Conservation (phyloP, 64 coral and sea anemone genomes). For the Montipora efflorescens region DNA sequence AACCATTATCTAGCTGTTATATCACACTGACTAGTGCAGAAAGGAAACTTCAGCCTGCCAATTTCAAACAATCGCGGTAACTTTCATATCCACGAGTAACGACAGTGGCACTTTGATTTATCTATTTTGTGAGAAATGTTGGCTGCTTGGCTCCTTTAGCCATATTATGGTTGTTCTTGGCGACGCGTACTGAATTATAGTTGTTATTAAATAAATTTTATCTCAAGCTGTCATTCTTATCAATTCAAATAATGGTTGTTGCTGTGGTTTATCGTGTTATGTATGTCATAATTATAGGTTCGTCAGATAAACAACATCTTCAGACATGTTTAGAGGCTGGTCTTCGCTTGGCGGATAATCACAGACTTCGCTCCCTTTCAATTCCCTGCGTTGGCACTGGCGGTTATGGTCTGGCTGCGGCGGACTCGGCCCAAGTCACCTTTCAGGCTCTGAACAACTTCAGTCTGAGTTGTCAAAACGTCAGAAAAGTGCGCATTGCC, state of each 20-base stretch:
- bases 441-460: constrained; percentile 59
- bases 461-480: constrained; percentile 9
- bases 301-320: constrained; percentile 7
- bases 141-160: too few species aligned
- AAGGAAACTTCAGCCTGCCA: too few species aligned
- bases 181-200: too few species aligned
- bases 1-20: too few species aligned
- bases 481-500: constrained; percentile 49
- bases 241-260: neutral
- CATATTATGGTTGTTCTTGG: too few species aligned
- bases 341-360: constrained; percentile 32
- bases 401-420: constrained; percentile 28
- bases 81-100: too few species aligned
- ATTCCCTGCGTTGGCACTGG: constrained; percentile 52
- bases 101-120: too few species aligned
- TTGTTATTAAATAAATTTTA: too few species aligned
- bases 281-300: neutral
- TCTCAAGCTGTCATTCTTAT: too few species aligned
- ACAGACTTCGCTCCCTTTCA: constrained; percentile 50
- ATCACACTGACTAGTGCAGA: too few species aligned
- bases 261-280: neutral
- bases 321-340: constrained; percentile 53
- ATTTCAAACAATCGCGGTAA: too few species aligned
- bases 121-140: too few species aligned
- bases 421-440: constrained; percentile 57